Evolutionary conservation across 1,140 invertebrate species (phyloP), one percentile per base, ranked within the genome.

Genomic region (Eupristina koningsbergeri): DNA sequence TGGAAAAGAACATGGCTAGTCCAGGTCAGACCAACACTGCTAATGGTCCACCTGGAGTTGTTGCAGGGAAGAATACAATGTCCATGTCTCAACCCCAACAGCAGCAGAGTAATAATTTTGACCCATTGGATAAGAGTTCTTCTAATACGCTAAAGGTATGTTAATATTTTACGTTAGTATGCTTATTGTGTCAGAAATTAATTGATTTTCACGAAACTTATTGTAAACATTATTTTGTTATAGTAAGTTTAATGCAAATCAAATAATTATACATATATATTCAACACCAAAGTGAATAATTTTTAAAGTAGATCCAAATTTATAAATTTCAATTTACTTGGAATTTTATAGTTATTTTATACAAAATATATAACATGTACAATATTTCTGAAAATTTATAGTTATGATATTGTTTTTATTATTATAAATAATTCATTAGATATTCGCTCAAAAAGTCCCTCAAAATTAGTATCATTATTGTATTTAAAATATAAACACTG

Each of bases 121-220:
- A 93, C 69, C 88, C 89, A 13, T 84, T 92, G 50, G 91, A 92
- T 79, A 92, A 92, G 81, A 92, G 87, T 76, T 90, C 91, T 31
- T 91, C 90, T n/a, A 92, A 92, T 80, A 92, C 91, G 19, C 84
- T 93, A 11, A 93, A 93, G 89, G 91, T 92, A 89, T 26, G 58
- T 67, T 6, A 3, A 47, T 36, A 2, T 64, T 64, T 11, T 64
- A 22, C 11, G 22, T 31, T 26, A 9, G 63, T 64, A 1, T 64
- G n/a, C 1, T 34, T 6, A 22, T 29, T 34, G 34, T 31, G 7
- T 5, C 13, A 64, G 1, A 64, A 31, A 64, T 34, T 64, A 7
- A 64, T 34, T 29, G 29, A 64, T 64, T 64, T 29, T 31, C 29
- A 64, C 15, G n/a, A 31, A 11, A 31, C 63, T 64, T 64, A 64